Conservation (phyloP, 2,888 invertebrate genomes). For the Entomobrya multifasciata region DNA sequence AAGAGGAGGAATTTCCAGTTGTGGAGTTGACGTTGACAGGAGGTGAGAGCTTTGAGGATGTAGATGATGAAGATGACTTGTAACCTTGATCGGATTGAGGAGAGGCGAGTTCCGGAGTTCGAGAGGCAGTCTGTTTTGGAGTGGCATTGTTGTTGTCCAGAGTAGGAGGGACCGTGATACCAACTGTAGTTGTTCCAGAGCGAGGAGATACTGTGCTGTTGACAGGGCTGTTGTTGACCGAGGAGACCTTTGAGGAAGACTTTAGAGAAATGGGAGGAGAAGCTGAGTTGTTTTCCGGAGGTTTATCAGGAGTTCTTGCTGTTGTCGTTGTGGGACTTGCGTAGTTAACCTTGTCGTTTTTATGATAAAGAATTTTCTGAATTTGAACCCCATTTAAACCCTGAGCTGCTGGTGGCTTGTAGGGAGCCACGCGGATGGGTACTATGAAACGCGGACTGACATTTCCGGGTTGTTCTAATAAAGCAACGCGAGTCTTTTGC, state of each 20-base stretch:
- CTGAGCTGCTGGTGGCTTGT: slow-evolving; percentile 71
- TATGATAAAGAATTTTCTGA: slow-evolving; percentile 76
- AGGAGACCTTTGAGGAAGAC: slow-evolving; percentile 38
- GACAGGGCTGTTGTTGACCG: slow-evolving; percentile 59
- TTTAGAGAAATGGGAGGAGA: background rate
- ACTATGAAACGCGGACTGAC: slow-evolving; percentile 58
- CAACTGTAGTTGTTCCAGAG: slow-evolving; percentile 33
- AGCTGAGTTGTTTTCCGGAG: slow-evolving; percentile 57
- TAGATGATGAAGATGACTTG: slow-evolving; percentile 12
- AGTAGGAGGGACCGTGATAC: slow-evolving; percentile 29
- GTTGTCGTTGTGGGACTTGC: slow-evolving; percentile 72
- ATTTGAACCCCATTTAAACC: slow-evolving; percentile 75
- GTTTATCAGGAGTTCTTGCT: slow-evolving; percentile 74
- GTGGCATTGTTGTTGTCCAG: slow-evolving; percentile 63
- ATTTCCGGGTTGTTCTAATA: slow-evolving; percentile 35
- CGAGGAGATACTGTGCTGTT: slow-evolving; percentile 59
- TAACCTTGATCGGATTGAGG: slow-evolving; percentile 56
- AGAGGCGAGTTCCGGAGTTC: slow-evolving; percentile 50
- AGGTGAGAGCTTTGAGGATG: slow-evolving; percentile 47
- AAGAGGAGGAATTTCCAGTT: too few relatives aligned
- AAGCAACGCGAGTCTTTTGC: slow-evolving; percentile 68
- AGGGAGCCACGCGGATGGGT: slow-evolving; percentile 71
- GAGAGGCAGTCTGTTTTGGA: slow-evolving; percentile 56
- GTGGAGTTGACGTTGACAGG: slow-evolving; percentile 54
- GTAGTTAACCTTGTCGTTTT: slow-evolving; percentile 62